Base-by-base conservation (phyloP, 2,888 invertebrate species). In the Hyppa rectilinea region DNA sequence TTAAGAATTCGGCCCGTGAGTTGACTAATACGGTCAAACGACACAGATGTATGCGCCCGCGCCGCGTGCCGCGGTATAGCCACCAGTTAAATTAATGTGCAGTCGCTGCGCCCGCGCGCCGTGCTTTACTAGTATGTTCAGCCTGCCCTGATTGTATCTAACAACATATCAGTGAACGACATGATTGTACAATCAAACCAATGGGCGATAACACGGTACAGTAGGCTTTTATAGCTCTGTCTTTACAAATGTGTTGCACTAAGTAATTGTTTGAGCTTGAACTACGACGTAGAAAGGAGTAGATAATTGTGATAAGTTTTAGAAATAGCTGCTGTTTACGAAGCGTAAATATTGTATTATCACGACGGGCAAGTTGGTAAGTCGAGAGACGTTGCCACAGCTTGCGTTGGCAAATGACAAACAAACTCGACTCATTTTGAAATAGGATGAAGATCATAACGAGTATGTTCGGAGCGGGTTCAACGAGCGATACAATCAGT, bases 11-110 rank as follows among this genome's bases (percentile, higher is more conserved):
- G 81, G 74, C 65, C 68, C 34, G 73, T 58, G 62, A 78, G 63
- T 81, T 82, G 81, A 83, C 84, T 80, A 84, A 85, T 84, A 85
- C 71, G 83, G 81, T 72, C 80, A 68, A 60, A 61, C 68, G 80
- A 72, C 85, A 80, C 81, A 84, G 71, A 85, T 81, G 75, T 85
- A 75, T 75, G 77, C 61, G 52, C 50, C 43, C 4, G 38, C 29
- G 14, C 53, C n/a, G 59, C 40, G 40, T 40, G 58, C 29, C 14
- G 43, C 52, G 47, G 71, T 69, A 71, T 78, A 75, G 75, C 74
- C 75, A 73, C 68, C 74, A 66, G 55, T 67, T 63, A 73, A 61
- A 80, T 81, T 74, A 80, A 74, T 82, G 81, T 75, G 40, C 52
- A 74, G 61, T 71, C 66, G 68, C 64, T 38, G 71, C 55, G 64